Evolutionary conservation across 2,113 vertebrate species (phyloP), one percentile per base, ranked within the genome.

Genomic region (Furnarius figulus): DNA sequence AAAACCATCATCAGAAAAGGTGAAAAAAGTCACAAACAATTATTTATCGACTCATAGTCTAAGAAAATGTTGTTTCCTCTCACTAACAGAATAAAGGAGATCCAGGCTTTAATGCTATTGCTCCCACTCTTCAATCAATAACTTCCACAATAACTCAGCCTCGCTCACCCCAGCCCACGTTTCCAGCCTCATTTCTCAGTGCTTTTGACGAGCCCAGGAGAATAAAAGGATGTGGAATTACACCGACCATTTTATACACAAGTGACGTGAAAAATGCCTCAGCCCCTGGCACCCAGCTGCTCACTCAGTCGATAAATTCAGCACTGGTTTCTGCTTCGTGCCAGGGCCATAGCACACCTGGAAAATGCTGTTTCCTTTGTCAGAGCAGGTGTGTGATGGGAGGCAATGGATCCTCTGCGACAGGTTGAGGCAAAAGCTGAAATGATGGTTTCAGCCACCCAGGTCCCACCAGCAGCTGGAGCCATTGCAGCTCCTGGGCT

Each of bases 51-150:
- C 87, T 75, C 39, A 31, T 0, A 72, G 58, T 72, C 94, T 93
- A 95, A 89, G 93, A 95, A 92, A 95, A 93, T 4, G 19, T n/a
- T 73, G 28, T 56, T 92, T 89, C 84, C 76, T 80, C 75, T 88
- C 84, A 15, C 74, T 73, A 68, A 13, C 40, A 46, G 84, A 75
- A 52, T 31, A 87, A 52, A 68, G 3, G 25, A 82, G 77, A 85
- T 33, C 40, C 58, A 49, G 74, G 73, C 55, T 82, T 27, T 92
- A 75, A 82, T 53, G 62, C 42, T 50, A 20, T 61, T 79, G 79
- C 85, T 94, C 84, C 87, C 74, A 68, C 94, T 85, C 81, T 81
- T 89, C 91, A 89, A 35, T 91, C 89, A 87, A 78, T 94, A 93
- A 47, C 58, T 53, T 31, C 74, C 61, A 52, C 84, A 75, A 81